Base-by-base conservation (phyloP, 2,113 vertebrate genomes). In the Solea solea region DNA sequence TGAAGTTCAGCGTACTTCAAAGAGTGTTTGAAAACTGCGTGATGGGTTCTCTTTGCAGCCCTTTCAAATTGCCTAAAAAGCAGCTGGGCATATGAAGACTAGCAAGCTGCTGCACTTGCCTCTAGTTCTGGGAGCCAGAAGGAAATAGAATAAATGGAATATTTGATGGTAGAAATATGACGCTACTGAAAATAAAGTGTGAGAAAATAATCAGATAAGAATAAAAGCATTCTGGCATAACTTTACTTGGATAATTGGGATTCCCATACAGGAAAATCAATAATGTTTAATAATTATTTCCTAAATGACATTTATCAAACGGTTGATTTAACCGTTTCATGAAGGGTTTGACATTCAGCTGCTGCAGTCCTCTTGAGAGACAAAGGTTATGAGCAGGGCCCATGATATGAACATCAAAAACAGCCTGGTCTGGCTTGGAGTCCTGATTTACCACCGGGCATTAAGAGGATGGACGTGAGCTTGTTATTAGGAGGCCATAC, bases 1-100 rank as follows among this genome's bases (percentile, higher is more conserved):
- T 91, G 82, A 88, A 86, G 82, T 84, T 59, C 61, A 78, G 57
- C 40, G 1, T 11, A 77, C 80, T 88, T 90, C 77, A 87, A 83
- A 89, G 81, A 72, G 62, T 51, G 69, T 86, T 84, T 65, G 75
- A 84, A 86, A 85, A 72, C 64, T 46, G 71, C 68, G 72, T 75
- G 79, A 80, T 72, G 75, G 75, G 81, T 48, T 86, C 69, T 61
- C 58, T 73, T 78, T 62, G 79, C 72, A 84, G 65, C 72, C 62
- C 42, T 70, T 49, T 67, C 86, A 80, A 77, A 83, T 64, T 27
- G 50, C 58, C 74, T 71, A 72, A 81, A 82, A 78, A 75, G 72
- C 72, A 67, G 56, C 69, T 44, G 58, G 64, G 71, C 25, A 46
- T 61, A 72, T 71, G 45, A 34, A 58, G 74, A 65, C 67, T 68